These are phyloP conservation scores for Nyctibius grandis DNA, from an alignment of 2,797 vertebrate species.

Conservation along the genomic window DNA sequence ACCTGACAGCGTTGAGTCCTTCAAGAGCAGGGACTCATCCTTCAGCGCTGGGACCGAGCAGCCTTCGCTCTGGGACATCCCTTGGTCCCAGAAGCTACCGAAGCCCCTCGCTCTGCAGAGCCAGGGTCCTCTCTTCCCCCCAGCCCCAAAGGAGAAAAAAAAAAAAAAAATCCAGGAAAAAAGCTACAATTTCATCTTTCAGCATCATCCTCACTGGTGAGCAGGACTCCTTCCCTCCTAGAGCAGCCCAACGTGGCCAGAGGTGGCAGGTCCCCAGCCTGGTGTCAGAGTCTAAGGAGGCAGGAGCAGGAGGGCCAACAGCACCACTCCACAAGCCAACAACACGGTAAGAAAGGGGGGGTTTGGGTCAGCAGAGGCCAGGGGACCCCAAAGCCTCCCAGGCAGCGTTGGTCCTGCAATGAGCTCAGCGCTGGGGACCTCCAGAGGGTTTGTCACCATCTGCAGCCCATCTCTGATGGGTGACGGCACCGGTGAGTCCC, in stretches of 20 bases:
- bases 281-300: not conserved
- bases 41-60: not conserved
- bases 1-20: not conserved
- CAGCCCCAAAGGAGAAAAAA: not conserved
- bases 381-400: not conserved
- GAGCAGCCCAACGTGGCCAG: not conserved
- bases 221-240: not conserved
- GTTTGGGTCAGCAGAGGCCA: not conserved
- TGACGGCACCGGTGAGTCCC: not conserved
- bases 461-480: not conserved
- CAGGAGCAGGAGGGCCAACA: not conserved
- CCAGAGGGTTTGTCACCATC: not conserved
- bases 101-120: not conserved
- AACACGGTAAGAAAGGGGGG: not conserved
- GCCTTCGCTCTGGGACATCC: not conserved
- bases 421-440: not conserved
- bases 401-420: rapidly evolving
- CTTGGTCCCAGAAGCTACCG: not conserved
- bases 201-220: not conserved
- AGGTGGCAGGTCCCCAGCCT: not conserved
- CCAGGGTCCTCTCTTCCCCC: not conserved
- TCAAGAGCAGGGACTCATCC: not conserved
- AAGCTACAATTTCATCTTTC: not conserved
- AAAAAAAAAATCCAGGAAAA: not conserved
- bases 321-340: not conserved